Evolutionary conservation across 2,888 invertebrate genomes (phyloP), one percentile per base, ranked within the genome.

Genomic region (Brenthis daphne): DNA sequence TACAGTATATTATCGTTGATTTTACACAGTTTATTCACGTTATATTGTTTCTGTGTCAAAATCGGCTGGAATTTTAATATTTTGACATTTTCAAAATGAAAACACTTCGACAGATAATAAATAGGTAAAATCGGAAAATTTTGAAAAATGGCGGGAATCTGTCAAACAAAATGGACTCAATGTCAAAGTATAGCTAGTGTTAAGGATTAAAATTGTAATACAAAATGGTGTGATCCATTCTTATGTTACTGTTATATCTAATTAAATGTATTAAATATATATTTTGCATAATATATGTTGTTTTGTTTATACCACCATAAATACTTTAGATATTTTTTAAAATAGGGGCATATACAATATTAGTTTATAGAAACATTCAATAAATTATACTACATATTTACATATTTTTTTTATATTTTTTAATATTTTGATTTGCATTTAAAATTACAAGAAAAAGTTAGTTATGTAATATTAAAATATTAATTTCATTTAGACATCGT

Each of bases 1-100:
- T 56, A 56, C 60, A 57, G 56, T 75, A 71, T 68, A 75, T 63
- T 69, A 33, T 73, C 74, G 76, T 77, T 77, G 74, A 77, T 71
- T 77, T 76, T 77, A 56, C 65, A 70, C 60, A 76, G 72, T 76
- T 76, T 76, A 75, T 75, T 57, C 58, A 73, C 57, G 65, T 57
- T 65, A 65, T 57, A 37, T 64, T 55, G 20, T 58, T 60, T 65
- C 55, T 56, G 37, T 60, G 50, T 68, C 67, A 64, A 64, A 68
- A 68, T 68, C 63, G 64, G 67, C 47, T 56, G 16, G 16, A 43
- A 24, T 54, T 63, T 63, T 63, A 20, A 54, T 63, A 33, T 63
- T 33, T 63, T 37, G 63, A 63, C 54, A 43, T 63, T 13, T 47
- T 57, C 4, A 4, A 29, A 29, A 5, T 4, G n/a, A 51, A n/a